A percentile compares a stretch with the other conserved stretches of the same genome.
These are phyloP conservation scores for Ormyrus labotus DNA, from an alignment of 2,888 invertebrate species.

Conservation along the genomic window DNA sequence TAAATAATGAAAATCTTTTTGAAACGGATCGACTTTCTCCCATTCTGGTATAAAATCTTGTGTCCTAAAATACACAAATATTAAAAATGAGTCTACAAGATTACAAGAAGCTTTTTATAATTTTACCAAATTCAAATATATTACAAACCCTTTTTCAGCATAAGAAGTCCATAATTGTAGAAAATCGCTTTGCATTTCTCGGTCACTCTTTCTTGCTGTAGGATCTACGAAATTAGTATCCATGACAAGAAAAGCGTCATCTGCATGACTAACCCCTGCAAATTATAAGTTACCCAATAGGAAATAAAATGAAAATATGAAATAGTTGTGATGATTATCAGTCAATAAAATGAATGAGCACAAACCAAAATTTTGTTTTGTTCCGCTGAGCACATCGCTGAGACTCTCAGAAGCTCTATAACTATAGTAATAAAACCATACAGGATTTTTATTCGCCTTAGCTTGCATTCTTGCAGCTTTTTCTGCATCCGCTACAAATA, in stretches of 20 bases:
- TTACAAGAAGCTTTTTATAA: background rate
- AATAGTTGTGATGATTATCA: background rate
- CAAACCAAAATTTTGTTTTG: constrained; percentile 79
- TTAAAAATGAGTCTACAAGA: constrained; percentile 12
- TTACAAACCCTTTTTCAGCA: constrained; percentile 79
- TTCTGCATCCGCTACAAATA: constrained; percentile 80
- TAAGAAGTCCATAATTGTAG: constrained; percentile 79
- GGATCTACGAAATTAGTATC: constrained; percentile 71
- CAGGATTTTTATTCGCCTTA: constrained; percentile 77
- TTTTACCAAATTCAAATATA: background rate
- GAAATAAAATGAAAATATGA: background rate
- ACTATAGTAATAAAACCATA: constrained; percentile 81
- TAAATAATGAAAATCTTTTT: constrained; percentile 77
- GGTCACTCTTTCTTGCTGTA: constrained; percentile 75
- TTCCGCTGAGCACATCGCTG: constrained; percentile 77
- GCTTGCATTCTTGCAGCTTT: constrained; percentile 80
- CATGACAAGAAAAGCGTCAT: constrained; percentile 79
- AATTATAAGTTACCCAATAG: background rate
- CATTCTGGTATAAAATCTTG: constrained; percentile 76
- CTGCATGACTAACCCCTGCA: constrained; percentile 81
- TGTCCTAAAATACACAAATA: constrained; percentile 68
- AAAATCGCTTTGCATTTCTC: constrained; percentile 77
- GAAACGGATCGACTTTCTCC: constrained; percentile 76
- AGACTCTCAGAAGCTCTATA: constrained; percentile 79
- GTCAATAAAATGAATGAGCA: background rate